Evolutionary conservation across 2,113 vertebrate genomes (phyloP), one percentile per base, ranked within the genome.

Genomic region (Hystrix brachyura): DNA sequence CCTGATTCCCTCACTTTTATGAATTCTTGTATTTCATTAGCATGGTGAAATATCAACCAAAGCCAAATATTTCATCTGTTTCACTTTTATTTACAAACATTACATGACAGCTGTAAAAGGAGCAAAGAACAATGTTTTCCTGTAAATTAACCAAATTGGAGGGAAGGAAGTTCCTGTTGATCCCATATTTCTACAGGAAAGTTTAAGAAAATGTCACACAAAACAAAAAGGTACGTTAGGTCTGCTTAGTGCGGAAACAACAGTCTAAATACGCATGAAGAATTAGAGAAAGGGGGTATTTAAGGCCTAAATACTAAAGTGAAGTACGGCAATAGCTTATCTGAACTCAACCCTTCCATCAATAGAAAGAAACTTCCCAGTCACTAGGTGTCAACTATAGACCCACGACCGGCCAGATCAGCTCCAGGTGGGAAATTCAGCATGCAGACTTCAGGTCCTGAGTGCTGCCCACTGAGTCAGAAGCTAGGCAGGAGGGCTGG

Each of bases 41-140:
- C n/a, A 90, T 27, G 69, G 14, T 79, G 55, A 96, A 93, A 96
- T 76, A 46, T 17, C 74, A 67, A 51, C 53, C 6, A 76, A 92
- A 92, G 55, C 43, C 62, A 87, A 97, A 87, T 57, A 80, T 69
- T 90, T 80, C 27, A 87, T 71, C 43, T 86, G 25, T 43, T 80
- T 10, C 29, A 74, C 27, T 53, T 94, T 74, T 91, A 90, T 87
- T 94, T 95, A 94, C 48, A 92, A 95, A 92, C 55, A 83, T 27
- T 27, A 71, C 14, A 34, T 89, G 87, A 93, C 14, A 76, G 15
- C 13, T 88, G 67, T 2, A 87, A 51, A 74, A 65, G 1, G 15
- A 79, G 15, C 18, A 62, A 80, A 81, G 29, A 62, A 91, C 62
- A 91, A 78, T 76, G 48, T 12, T 88, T 90, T 76, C 53, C 59